A percentile compares a stretch with the other conserved stretches of the same genome.
Conservation (phyloP, 2,113 vertebrate genomes). For the Indicator maculatus region DNA sequence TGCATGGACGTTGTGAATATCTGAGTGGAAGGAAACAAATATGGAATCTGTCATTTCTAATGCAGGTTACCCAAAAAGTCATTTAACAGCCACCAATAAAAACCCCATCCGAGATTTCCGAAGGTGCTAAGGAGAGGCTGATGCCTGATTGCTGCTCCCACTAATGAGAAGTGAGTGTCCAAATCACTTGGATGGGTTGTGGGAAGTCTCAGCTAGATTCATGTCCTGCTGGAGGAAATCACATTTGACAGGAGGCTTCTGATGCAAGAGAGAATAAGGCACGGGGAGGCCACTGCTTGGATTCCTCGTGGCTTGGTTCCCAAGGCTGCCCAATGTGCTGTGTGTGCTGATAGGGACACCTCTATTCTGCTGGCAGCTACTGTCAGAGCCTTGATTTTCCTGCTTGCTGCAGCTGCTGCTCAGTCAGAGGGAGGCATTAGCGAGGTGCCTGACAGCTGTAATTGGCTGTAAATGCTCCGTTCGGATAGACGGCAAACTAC, state of each 20-base stretch:
- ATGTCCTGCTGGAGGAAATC: slow-evolving; percentile 25
- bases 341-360: background rate
- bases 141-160: background rate
- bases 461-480: slow-evolving; percentile 68
- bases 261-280: slow-evolving; percentile 9
- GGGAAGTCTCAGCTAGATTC: slow-evolving; percentile 26
- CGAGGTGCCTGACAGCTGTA: slow-evolving; percentile 70
- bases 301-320: background rate
- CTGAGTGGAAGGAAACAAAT: background rate
- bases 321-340: slow-evolving; percentile 3
- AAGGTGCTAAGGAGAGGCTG: background rate
- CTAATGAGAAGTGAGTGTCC: slow-evolving; percentile 61
- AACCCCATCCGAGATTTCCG: background rate
- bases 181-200: slow-evolving; percentile 62
- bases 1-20: background rate
- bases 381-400: slow-evolving; percentile 47
- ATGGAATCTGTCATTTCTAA: background rate
- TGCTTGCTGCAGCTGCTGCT: slow-evolving; percentile 51
- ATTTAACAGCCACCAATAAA: slow-evolving; percentile 2
- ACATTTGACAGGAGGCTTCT: slow-evolving; percentile 52
- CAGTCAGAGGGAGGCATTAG: slow-evolving; percentile 54
- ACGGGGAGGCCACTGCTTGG: background rate
- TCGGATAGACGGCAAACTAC: slow-evolving; percentile 69
- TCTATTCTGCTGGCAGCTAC: slow-evolving; percentile 37
- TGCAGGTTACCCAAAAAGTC: background rate